Evolutionary conservation across 2,797 vertebrate species (phyloP).

Genomic region (Periophthalmus magnuspinnatus): DNA sequence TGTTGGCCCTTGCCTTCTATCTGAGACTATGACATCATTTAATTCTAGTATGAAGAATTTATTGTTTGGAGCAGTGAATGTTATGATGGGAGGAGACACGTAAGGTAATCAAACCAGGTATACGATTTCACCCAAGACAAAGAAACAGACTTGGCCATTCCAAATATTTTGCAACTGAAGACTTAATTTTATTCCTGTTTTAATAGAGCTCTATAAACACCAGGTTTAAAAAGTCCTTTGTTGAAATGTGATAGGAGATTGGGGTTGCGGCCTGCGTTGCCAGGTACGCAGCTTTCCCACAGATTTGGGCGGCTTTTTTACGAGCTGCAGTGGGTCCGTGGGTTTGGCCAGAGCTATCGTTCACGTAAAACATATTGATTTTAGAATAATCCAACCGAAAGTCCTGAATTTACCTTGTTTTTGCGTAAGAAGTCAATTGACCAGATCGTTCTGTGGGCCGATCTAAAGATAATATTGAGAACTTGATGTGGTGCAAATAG

Average conservation of each 20-base stretch:
- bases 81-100: background rate
- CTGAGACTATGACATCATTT: too few species aligned
- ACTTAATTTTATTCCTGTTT: background rate
- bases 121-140: conserved; percentile 5
- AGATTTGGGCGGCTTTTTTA: too few species aligned
- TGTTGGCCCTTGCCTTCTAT: too few species aligned
- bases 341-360: too few species aligned
- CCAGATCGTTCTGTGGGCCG: conserved; percentile 11
- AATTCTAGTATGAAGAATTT: background rate
- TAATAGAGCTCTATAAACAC: background rate
- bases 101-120: background rate
- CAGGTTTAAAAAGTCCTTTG: too few species aligned
- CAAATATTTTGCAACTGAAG: background rate
- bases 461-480: background rate
- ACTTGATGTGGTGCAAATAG: background rate
- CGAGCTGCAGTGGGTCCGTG: too few species aligned
- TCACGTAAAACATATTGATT: too few species aligned
- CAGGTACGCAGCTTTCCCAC: too few species aligned
- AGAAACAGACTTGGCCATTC: background rate
- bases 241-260: background rate
- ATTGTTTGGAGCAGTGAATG: background rate
- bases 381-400: too few species aligned
- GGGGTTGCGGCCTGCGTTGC: background rate
- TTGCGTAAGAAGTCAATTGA: too few species aligned
- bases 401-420: too few species aligned